phyloP scores from a whole-genome alignment of 2,888 invertebrate species.

The Trypoxylon attenuatum region DNA sequence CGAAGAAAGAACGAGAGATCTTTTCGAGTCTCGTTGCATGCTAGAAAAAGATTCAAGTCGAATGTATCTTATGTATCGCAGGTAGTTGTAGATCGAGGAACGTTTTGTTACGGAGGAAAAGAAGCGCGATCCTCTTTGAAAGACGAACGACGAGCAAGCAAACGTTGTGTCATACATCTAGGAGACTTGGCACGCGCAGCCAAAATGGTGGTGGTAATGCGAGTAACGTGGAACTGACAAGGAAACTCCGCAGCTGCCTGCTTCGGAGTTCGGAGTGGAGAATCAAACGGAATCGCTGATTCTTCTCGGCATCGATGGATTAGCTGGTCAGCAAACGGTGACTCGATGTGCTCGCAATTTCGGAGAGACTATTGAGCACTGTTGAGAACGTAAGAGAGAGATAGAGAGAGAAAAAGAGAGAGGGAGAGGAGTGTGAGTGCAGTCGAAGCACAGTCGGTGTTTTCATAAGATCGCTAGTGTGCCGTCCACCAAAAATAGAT shows the following conservation, averaged over 20 bases:
- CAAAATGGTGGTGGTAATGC: conserved; percentile 43
- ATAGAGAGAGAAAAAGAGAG: background rate
- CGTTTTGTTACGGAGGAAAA: background rate
- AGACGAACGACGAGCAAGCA: conserved; percentile 20
- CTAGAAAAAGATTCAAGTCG: background rate
- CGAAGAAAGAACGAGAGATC: background rate
- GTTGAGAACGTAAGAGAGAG: background rate
- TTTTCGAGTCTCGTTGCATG: background rate
- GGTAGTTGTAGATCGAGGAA: background rate
- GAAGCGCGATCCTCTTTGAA: background rate
- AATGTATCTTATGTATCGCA: background rate
- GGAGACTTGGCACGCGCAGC: conserved; percentile 48
- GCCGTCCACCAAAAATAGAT: conserved; percentile 65
- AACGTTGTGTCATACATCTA: conserved; percentile 20
- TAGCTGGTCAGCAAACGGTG: too few relatives aligned
- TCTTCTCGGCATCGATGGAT: too few relatives aligned
- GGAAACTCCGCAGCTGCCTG: conserved; percentile 16
- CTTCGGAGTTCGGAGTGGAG: conserved; percentile 19
- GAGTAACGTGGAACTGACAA: conserved; percentile 16
- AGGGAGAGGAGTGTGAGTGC: background rate
- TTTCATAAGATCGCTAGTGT: conserved; percentile 38
- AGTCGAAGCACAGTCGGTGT: conserved; percentile 23
- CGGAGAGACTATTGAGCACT: background rate
- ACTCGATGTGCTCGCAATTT: too few relatives aligned
- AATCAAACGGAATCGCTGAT: too few relatives aligned